Evolutionary conservation across 2,888 invertebrate genomes (phyloP).

Genomic region (Anthophora plumipes): DNA sequence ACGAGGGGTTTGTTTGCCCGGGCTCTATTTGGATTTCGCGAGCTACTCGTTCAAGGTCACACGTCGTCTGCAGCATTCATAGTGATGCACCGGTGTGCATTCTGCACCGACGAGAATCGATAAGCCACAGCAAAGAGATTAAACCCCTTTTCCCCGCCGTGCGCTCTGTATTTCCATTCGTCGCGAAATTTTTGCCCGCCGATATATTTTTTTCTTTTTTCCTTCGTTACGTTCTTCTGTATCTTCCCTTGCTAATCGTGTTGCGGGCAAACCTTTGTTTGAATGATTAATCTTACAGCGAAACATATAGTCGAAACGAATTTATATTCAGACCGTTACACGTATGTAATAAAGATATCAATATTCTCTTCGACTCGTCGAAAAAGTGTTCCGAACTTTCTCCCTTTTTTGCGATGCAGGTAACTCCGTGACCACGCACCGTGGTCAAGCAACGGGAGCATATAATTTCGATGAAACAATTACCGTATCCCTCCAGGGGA

Average conservation of each 20-base stretch:
- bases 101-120: slow-evolving; percentile 56
- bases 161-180: neutral
- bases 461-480: slow-evolving; percentile 38
- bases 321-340: no score
- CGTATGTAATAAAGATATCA: neutral
- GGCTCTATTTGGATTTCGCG: slow-evolving; percentile 41
- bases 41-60: slow-evolving; percentile 63
- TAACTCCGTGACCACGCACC: no score
- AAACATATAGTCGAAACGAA: no score
- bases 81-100: slow-evolving; percentile 59
- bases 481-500: slow-evolving; percentile 5
- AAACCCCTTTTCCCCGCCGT: no score
- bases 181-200: slow-evolving; percentile 25
- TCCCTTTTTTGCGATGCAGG: neutral
- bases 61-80: slow-evolving; percentile 61
- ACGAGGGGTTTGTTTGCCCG: slow-evolving; percentile 11
- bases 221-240: no score
- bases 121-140: slow-evolving; percentile 53
- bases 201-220: neutral
- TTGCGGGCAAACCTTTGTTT: no score
- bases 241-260: no score
- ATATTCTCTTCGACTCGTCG: no score
- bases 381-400: slow-evolving; percentile 6
- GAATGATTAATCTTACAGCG: no score
- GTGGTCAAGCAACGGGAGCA: slow-evolving; percentile 3